A percentile compares a stretch with the other conserved stretches of the same genome.
These are phyloP conservation scores for Oscheius sp. DNA, from an alignment of 1,140 invertebrate genomes.

Conservation along the genomic window DNA sequence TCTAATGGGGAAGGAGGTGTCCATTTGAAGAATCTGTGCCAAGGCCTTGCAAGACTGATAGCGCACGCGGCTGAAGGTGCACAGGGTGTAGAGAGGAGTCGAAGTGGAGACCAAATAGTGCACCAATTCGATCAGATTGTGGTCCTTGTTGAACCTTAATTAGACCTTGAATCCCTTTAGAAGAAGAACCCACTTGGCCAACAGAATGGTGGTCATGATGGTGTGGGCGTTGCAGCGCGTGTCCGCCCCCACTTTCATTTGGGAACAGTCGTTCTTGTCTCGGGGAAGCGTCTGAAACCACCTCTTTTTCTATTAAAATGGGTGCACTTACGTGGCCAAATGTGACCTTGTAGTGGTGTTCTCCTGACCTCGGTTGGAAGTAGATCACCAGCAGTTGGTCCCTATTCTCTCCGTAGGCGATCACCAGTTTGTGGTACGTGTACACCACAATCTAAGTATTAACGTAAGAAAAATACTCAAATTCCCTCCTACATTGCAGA, in stretches of 20 bases:
- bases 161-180: neutral
- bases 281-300: neutral
- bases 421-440: conserved; percentile 75
- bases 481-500: conserved; percentile 31
- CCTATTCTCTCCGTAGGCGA: conserved; percentile 77
- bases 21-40: neutral
- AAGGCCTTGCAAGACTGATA: neutral
- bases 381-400: conserved; percentile 60
- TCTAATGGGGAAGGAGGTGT: conserved; percentile 15
- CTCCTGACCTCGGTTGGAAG: neutral
- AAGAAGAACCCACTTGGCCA: neutral
- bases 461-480: conserved; percentile 1
- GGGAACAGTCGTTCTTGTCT: neutral
- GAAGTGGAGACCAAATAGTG: conserved; percentile 26
- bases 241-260: conserved; percentile 11
- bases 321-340: conserved; percentile 32
- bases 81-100: conserved; percentile 7
- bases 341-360: conserved; percentile 10
- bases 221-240: conserved; percentile 36
- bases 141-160: conserved; percentile 29
- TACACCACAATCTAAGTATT: conserved; percentile 72
- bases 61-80: conserved; percentile 9
- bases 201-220: conserved; percentile 31
- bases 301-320: neutral
- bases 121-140: conserved; percentile 23